Conservation (phyloP, 2,113 vertebrate genomes). For the Psittacula cyanocephala region DNA sequence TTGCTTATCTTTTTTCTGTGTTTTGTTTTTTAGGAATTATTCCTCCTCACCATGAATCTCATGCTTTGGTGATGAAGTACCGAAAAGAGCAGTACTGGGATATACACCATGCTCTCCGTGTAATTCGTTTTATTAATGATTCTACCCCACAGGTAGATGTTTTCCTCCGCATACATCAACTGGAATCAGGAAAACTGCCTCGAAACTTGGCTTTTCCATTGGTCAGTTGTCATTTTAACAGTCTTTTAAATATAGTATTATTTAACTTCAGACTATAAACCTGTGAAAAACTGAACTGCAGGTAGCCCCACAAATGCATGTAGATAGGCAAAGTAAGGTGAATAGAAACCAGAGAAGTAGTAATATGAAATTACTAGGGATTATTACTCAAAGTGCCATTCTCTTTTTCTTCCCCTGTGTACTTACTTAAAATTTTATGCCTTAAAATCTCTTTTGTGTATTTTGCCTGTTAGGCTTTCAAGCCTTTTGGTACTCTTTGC, state of each 20-base stretch:
- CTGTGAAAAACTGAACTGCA: not conserved
- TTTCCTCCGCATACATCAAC: conserved; percentile 88
- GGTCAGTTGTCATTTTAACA: conserved; percentile 72
- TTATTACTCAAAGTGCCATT: not conserved
- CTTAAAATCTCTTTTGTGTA: not conserved
- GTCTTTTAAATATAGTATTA: not conserved
- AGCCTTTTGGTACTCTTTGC: not conserved
- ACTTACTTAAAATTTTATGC: not conserved
- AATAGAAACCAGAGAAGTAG: not conserved
- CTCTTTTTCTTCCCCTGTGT: not conserved
- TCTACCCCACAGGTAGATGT: conserved; percentile 84
- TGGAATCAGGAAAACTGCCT: conserved; percentile 88
- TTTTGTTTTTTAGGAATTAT: conserved; percentile 82
- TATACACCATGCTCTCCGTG: conserved; percentile 82
- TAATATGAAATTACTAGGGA: not conserved
- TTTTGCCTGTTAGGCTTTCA: not conserved
- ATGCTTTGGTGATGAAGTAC: conserved; percentile 84
- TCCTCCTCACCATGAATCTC: conserved; percentile 91
- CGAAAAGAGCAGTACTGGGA: conserved; percentile 89
- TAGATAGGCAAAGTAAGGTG: not conserved
- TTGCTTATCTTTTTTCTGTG: not conserved
- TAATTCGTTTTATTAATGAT: conserved; percentile 83
- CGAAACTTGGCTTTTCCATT: conserved; percentile 79
- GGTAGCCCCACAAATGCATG: not conserved
- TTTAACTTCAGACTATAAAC: not conserved